A percentile compares a stretch with the other conserved stretches of the same genome.
phyloP scores from a whole-genome alignment of 2,113 vertebrate genomes.

The Dicentrarchus labrax region DNA sequence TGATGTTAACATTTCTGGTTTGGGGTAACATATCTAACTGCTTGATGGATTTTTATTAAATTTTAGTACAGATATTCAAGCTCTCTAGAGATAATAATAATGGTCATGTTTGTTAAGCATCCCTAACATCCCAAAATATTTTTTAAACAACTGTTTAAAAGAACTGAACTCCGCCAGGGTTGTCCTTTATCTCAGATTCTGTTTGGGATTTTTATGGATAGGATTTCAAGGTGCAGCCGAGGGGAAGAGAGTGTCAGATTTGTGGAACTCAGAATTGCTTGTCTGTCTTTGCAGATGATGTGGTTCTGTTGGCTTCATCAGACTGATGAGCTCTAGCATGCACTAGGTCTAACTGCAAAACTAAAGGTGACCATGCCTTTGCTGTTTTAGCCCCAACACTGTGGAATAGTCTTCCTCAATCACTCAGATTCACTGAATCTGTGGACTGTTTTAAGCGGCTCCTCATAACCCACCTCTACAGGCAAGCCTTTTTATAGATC shows the following conservation, averaged over 20 bases:
- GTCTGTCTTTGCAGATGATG: not conserved
- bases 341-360: too few species aligned
- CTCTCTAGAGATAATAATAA: not conserved
- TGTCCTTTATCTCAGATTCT: not conserved
- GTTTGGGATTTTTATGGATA: not conserved
- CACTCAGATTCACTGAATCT: too few species aligned
- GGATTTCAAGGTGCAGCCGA: not conserved
- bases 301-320: not conserved
- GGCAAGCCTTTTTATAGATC: too few species aligned
- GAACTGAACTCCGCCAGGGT: not conserved
- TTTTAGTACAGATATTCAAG: not conserved
- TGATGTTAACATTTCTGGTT: not conserved
- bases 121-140: too few species aligned
- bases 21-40: not conserved
- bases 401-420: too few species aligned
- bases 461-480: too few species aligned
- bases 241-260: not conserved
- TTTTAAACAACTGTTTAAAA: too few species aligned
- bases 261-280: not conserved
- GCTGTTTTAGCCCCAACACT: too few species aligned
- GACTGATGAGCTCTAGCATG: not conserved
- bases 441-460: too few species aligned
- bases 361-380: too few species aligned
- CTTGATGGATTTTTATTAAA: not conserved
- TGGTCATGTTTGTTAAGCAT: too few species aligned